Conservation (phyloP, 2,888 invertebrate species). For the Epinotia bilunana region DNA sequence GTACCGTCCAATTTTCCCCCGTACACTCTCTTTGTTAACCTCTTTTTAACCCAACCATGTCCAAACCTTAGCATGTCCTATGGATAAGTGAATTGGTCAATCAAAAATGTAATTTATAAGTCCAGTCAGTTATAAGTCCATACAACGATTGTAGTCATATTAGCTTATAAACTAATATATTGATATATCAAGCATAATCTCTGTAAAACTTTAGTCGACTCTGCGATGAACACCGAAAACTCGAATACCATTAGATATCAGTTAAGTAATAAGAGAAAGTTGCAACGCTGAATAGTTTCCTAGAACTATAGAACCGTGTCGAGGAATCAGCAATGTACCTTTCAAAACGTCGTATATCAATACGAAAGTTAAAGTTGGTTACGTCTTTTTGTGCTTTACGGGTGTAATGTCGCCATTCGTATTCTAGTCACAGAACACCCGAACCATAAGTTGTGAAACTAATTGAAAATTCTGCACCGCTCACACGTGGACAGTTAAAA, state of each 20-base stretch:
- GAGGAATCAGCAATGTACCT: not conserved
- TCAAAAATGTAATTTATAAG: too few relatives aligned
- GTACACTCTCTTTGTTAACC: too few relatives aligned
- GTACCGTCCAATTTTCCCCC: too few relatives aligned
- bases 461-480: constrained; percentile 35
- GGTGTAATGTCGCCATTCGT: constrained; percentile 18
- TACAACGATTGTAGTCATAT: not conserved
- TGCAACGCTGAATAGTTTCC: not conserved
- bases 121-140: too few relatives aligned
- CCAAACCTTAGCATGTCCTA: too few relatives aligned
- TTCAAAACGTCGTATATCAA: not conserved
- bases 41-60: too few relatives aligned
- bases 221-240: constrained; percentile 1
- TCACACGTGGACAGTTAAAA: not conserved
- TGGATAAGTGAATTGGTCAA: too few relatives aligned
- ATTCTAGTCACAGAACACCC: constrained; percentile 21
- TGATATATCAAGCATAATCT: not conserved
- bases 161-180: too few relatives aligned
- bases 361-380: not conserved
- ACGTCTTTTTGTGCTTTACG: not conserved
- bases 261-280: not conserved
- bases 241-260: not conserved
- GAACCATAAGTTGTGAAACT: constrained; percentile 21
- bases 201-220: constrained; percentile 1
- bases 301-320: not conserved